These are phyloP conservation scores for Sebastes kiyomatsui DNA, from an alignment of 2,797 vertebrate species.

Conservation along the genomic window DNA sequence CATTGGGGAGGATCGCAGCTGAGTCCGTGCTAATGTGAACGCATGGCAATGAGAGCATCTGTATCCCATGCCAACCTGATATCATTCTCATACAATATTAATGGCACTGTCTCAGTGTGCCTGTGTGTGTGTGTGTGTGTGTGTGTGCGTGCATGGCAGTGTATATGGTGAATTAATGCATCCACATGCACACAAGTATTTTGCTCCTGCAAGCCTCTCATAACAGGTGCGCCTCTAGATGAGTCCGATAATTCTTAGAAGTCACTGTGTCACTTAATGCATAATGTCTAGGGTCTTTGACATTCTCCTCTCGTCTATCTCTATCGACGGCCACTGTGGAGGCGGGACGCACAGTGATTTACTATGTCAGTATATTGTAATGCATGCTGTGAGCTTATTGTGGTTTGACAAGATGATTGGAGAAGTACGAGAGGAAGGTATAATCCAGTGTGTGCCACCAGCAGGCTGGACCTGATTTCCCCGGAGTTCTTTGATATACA, in stretches of 20 bases:
- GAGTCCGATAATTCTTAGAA: constrained; percentile 19
- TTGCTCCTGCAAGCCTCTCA: not conserved
- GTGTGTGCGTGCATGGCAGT: constrained; percentile 5
- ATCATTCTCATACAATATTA: constrained; percentile 61
- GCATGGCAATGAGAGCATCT: constrained; percentile 47
- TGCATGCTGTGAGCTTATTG: constrained; percentile 3
- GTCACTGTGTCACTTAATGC: constrained; percentile 1
- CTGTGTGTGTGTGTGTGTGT: not conserved
- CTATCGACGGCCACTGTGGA: not conserved
- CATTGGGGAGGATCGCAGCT: not conserved
- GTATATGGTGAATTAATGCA: constrained; percentile 40
- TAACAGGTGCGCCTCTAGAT: not conserved
- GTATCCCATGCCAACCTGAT: constrained; percentile 25
- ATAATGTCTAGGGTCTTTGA: constrained; percentile 6
- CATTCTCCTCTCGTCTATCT: not conserved
- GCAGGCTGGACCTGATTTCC: constrained; percentile 42
- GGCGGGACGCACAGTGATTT: not conserved
- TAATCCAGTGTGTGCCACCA: constrained; percentile 46
- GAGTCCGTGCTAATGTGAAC: constrained; percentile 31
- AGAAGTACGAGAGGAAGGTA: constrained; percentile 39
- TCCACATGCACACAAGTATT: constrained; percentile 15
- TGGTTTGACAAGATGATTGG: constrained; percentile 37
- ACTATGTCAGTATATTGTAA: constrained; percentile 6
- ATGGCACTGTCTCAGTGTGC: constrained; percentile 25
- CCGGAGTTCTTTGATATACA: constrained; percentile 65